A percentile compares a stretch with the other conserved stretches of the same genome.
These are phyloP conservation scores for Mola mola DNA, from an alignment of 2,113 vertebrate genomes.

Conservation along the genomic window DNA sequence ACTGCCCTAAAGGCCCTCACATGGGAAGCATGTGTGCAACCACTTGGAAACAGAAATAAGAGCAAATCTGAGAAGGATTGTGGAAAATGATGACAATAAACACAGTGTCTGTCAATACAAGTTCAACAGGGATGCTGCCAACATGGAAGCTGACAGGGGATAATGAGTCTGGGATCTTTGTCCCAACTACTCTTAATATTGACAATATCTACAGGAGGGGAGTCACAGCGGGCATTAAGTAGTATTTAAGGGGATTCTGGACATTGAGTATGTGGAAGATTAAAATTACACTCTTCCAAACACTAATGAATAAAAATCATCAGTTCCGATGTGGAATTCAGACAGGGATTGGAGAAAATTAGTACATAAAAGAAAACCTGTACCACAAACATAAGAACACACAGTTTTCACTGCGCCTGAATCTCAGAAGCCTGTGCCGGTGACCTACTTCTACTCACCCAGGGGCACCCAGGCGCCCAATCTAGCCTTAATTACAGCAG, in stretches of 20 bases:
- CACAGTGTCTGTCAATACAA: constrained; percentile 46
- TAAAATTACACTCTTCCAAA: too few species aligned
- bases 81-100: constrained; percentile 57
- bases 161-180: constrained; percentile 51
- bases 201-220: constrained; percentile 35
- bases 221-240: constrained; percentile 6
- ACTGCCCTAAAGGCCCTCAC: constrained; percentile 73
- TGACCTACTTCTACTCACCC: constrained; percentile 77
- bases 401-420: constrained; percentile 34
- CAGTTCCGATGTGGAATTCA: not conserved
- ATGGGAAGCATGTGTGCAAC: constrained; percentile 68
- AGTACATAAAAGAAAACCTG: constrained; percentile 23
- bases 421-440: constrained; percentile 71
- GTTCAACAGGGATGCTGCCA: constrained; percentile 42
- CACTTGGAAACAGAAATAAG: constrained; percentile 68
- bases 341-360: not conserved
- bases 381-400: constrained; percentile 37
- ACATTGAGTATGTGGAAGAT: not conserved
- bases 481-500: constrained; percentile 76
- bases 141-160: constrained; percentile 31
- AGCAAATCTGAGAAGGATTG: constrained; percentile 64
- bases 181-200: constrained; percentile 33
- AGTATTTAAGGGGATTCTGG: not conserved
- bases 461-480: constrained; percentile 72
- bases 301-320: not conserved